Evolutionary conservation across 2,888 invertebrate species (phyloP), one percentile per base, ranked within the genome.

Genomic region (Philereme transversata): DNA sequence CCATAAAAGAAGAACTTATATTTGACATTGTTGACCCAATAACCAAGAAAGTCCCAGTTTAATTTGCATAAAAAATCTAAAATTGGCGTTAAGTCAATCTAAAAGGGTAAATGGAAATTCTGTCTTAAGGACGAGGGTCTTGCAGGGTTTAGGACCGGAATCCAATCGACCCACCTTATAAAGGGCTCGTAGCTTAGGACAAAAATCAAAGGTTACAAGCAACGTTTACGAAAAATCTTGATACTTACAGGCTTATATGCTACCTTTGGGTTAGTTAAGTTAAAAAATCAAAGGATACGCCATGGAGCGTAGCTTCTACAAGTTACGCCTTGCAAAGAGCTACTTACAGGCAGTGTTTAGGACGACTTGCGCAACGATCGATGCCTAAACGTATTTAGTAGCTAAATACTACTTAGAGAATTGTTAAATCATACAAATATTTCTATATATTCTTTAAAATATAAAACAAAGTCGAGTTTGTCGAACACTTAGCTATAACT

Each of bases 51-150:
- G 7, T 40, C 40, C 6, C 6, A 40, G 40, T 22, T 22, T 22
- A 22, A 22, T 22, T 22, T 22, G 22, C 22, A 22, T 22, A 22
- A 22, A 22, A 22, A 22, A 22, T 22, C 22, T 22, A 51, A 57
- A 51, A 40, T 34, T 51, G 36, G 40, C 50, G 22, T 40, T 50
- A 40, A 51, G 38, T 38, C n/a, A 38, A 46, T 40, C 9, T 51
- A 11, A 57, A 41, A 57, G 57, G 57, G 51, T 57, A 34, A 51
- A 47, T 56, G 49, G 35, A n/a, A 50, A 50, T 51, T 22, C 3
- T 22, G 40, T 40, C 10, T 35, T 22, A 33, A 41, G 40, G 33
- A 33, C 8, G 6, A 6, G 40, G 40, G 40, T 8, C 51, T 51
- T 56, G 7, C 11, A 40, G 22, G 38, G 38, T 38, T 57, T 9